These are phyloP conservation scores for Cotesia glomerata DNA, from an alignment of 1,140 invertebrate species.

Conservation along the genomic window DNA sequence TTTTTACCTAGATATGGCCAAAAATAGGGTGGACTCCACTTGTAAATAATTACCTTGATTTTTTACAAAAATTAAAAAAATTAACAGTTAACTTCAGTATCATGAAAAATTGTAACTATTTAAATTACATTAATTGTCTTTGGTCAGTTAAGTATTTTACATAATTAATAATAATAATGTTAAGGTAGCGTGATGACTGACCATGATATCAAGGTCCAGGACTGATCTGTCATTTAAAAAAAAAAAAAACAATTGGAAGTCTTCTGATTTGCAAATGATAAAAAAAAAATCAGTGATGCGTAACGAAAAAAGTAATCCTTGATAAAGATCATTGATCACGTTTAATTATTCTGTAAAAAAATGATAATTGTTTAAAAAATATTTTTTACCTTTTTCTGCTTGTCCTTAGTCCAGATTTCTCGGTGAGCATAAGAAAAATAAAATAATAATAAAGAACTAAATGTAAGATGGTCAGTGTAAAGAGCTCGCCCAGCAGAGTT, in stretches of 20 bases:
- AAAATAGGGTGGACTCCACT: too few species aligned
- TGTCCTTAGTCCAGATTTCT: constrained; percentile 59
- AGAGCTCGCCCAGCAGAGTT: constrained; percentile 26
- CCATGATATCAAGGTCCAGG: constrained; percentile 7
- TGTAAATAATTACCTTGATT: too few species aligned
- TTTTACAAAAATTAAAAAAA: too few species aligned
- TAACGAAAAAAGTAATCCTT: too few species aligned
- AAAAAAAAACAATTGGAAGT: constrained; percentile 2
- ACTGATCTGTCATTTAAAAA: not conserved
- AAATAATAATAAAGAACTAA: constrained; percentile 13
- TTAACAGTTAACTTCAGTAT: too few species aligned
- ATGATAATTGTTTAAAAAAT: not conserved
- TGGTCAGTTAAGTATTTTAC: constrained; percentile 8
- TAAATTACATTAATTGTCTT: too few species aligned
- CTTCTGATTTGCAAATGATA: not conserved
- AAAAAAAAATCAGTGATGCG: not conserved
- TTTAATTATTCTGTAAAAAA: not conserved
- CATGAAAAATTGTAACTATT: too few species aligned
- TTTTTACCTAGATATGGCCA: too few species aligned
- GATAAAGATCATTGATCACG: too few species aligned
- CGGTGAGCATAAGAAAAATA: constrained; percentile 26
- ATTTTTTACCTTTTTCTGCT: not conserved
- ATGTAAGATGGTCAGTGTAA: constrained; percentile 25
- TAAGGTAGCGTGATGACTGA: not conserved
- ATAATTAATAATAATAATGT: not conserved